Evolutionary conservation across 2,113 vertebrate genomes (phyloP).

Genomic region (Gnathonemus longibarbis): DNA sequence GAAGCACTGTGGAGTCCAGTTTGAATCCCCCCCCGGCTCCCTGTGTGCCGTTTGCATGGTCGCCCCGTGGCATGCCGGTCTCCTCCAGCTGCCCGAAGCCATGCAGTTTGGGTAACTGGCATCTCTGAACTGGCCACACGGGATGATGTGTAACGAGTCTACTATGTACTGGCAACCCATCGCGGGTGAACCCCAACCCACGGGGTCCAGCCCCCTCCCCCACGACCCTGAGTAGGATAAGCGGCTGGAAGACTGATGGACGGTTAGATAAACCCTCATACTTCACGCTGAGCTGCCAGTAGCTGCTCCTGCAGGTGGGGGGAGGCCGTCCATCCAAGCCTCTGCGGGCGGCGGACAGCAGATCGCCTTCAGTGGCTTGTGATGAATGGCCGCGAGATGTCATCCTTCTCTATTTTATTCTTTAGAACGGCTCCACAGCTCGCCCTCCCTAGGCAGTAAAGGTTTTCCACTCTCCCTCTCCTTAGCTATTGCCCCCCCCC

Average conservation of each 20-base stretch:
- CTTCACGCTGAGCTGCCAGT: not conserved
- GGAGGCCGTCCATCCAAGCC: not conserved
- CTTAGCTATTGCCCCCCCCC: not conserved
- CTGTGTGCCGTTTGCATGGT: not conserved
- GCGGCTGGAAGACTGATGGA: not conserved
- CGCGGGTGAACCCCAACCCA: not conserved
- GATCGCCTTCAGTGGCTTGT: not conserved
- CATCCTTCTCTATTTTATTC: not conserved
- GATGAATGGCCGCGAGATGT: not conserved
- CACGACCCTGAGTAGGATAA: not conserved
- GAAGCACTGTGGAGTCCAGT: not conserved
- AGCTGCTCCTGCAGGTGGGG: not conserved
- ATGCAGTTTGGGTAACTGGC: not conserved
- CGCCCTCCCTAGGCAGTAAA: not conserved
- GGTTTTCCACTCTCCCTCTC: not conserved
- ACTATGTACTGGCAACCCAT: not conserved
- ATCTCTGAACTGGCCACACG: not conserved
- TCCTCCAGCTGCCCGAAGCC: not conserved
- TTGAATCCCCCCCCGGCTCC: not conserved
- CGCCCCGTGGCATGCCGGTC: not conserved
- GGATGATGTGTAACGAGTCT: not conserved
- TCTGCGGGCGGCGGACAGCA: not conserved
- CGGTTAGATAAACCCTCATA: not conserved
- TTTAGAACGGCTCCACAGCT: not conserved
- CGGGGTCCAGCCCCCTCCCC: not conserved